Evolutionary conservation across 2,888 invertebrate species (phyloP), one percentile per base, ranked within the genome.

Genomic region (Spatulosminthurus flaviceps): DNA sequence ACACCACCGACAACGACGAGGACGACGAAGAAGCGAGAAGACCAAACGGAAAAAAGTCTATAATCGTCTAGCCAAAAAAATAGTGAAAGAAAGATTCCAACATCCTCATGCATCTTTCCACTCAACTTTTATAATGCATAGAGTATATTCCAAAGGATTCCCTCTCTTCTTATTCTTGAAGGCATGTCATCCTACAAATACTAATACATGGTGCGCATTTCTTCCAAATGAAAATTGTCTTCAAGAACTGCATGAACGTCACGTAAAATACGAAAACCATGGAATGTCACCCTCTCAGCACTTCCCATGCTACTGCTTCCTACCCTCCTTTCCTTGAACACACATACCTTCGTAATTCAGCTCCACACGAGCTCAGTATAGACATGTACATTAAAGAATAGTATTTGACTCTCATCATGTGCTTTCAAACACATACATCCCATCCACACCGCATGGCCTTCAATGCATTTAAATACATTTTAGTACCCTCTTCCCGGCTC

Each of bases 241-340:
- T 64, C 19, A 64, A 64, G 64, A n/a, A 21, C 19, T 72, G 72
- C 41, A 73, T 64, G 73, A 77, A 61, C 77, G 74, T 79, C 79
- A 81, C 81, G 77, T 79, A 79, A 79, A 79, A 79, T 64, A 73
- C 64, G 70, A 60, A 72, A 75, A 74, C 79, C 42, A 74, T 73
- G 79, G 79, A 79, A 79, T 79, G 79, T 75, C 79, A 79, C 79
- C 69, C 43, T 77, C 77, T 28, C 64, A 64, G 64, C 64, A 64
- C 26, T 42, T 74, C 70, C 19, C 64, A 16, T 29, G 24, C 70
- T 41, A 24, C 34, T 22, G 21, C 34, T 43, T 22, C 19, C 22
- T 11, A n/a, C 13, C 42, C 21, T 43, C 5, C 61, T 22, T 22
- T 24, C 64, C 64, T 22, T 26, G n/a, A n/a, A 41, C 22, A 41